Percentiles rank a stretch among this genome's conserved stretches.
phyloP scores from a whole-genome alignment of 1,140 invertebrate genomes.

The Trichogramma pretiosum region DNA sequence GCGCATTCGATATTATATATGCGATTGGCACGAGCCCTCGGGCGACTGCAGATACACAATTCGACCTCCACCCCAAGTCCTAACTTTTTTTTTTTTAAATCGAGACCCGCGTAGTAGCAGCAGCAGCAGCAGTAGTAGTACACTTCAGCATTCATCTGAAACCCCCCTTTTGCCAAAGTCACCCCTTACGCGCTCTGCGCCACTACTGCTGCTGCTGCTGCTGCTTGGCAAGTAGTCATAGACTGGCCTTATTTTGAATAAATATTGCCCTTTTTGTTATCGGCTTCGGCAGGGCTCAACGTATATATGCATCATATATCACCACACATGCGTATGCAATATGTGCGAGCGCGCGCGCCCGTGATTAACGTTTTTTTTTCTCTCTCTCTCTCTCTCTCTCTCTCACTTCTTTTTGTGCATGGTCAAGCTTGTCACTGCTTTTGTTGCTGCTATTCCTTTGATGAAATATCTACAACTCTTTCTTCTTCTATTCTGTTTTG shows the following conservation, averaged over 20 bases:
- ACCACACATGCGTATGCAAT: too few species aligned
- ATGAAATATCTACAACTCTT: background rate
- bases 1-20: slow-evolving; percentile 13
- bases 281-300: background rate
- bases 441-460: too few species aligned
- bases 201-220: background rate
- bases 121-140: too few species aligned
- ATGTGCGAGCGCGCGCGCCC: too few species aligned
- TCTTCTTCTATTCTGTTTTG: background rate
- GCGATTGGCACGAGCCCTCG: slow-evolving; percentile 15
- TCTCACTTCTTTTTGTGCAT: too few species aligned
- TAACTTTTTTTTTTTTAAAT: background rate
- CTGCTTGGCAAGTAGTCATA: background rate
- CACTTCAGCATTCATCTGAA: background rate
- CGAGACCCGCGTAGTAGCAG: background rate
- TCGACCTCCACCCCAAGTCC: background rate
- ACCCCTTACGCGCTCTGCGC: background rate
- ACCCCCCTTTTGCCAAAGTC: slow-evolving; percentile 7
- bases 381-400: background rate
- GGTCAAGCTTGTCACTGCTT: too few species aligned
- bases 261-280: slow-evolving; percentile 10
- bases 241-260: slow-evolving; percentile 7
- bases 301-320: too few species aligned
- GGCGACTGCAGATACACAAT: background rate
- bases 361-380: background rate